Conservation (phyloP, 2,113 vertebrate genomes). For the Jaculus jaculus region DNA sequence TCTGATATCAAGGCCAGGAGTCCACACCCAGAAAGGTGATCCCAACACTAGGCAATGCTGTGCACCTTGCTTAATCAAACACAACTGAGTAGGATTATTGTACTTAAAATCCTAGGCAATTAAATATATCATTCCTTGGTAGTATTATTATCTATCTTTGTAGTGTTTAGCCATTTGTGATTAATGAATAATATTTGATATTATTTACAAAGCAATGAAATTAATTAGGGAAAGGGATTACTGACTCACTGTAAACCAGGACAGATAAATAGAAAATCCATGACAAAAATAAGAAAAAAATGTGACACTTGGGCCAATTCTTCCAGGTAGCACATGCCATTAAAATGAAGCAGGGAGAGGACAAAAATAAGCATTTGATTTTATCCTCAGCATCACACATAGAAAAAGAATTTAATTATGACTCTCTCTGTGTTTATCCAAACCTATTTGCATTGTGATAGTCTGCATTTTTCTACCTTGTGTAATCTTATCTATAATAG, state of each 20-base stretch:
- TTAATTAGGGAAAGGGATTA: conserved; percentile 6
- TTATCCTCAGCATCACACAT: background rate
- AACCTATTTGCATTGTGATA: conserved; percentile 47
- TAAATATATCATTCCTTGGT: background rate
- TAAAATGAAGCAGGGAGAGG: background rate
- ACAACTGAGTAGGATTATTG: background rate
- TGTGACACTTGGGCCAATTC: conserved; percentile 12
- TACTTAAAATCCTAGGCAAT: background rate
- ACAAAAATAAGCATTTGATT: conserved; percentile 57
- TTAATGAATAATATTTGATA: conserved; percentile 52
- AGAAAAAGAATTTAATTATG: conserved; percentile 55
- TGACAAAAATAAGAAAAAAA: background rate
- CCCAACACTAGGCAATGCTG: background rate
- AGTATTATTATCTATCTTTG: background rate
- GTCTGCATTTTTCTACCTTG: conserved; percentile 40
- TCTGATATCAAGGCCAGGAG: background rate
- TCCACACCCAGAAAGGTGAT: background rate
- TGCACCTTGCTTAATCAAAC: background rate
- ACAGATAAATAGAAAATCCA: conserved; percentile 24
- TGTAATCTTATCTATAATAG: conserved; percentile 52
- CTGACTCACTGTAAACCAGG: conserved; percentile 30
- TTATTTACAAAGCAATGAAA: conserved; percentile 35
- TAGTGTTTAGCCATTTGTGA: background rate
- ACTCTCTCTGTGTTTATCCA: conserved; percentile 31
- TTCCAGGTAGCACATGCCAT: conserved; percentile 24